Evolutionary conservation across 2,113 vertebrate genomes (phyloP), one percentile per base, ranked within the genome.

Genomic region (Bubo scandiacus): DNA sequence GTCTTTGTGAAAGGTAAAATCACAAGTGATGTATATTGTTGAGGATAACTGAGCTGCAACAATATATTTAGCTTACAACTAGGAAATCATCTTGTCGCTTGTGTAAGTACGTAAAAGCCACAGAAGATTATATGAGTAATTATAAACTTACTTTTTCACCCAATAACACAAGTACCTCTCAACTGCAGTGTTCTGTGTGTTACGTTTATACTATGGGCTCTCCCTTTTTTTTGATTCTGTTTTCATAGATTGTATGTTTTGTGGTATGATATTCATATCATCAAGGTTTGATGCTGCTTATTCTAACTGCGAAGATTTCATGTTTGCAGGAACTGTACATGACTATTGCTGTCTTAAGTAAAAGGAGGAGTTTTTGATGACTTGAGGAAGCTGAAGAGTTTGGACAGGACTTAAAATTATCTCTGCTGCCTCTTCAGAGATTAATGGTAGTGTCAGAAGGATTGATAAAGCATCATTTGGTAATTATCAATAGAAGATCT

Each of bases 61-160:
- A 91, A 93, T 97, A 95, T 86, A 94, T 94, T 97, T 95, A 96
- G 78, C 81, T 92, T 94, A 83, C 66, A 91, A 67, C 81, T 85
- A 95, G 84, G 71, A 95, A 87, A 94, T 85, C 67, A 61, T 51
- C 89, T 62, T 77, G 66, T 81, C 67, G 81, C 78, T 91, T 17
- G 0, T 38, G 25, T 27, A 30, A 81, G 7, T 68, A 47, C 87
- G 55, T 73, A 49, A 91, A 68, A 72, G 25, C 22, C 55, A 71
- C 62, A 94, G 72, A 83, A 86, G 94, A 75, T 80, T 91, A 59
- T 79, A 72, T 78, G 19, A 84, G 26, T 36, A 65, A 81, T 68
- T 38, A 66, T 4, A 49, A 57, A n/a, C 54, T 38, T 72, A 26
- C 77, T 88, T 87, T 96, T 94, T 77, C 59, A 90, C 51, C 73